A percentile compares a stretch with the other conserved stretches of the same genome.
phyloP scores from a whole-genome alignment of 1,140 invertebrate species.

The Euschistus heros region DNA sequence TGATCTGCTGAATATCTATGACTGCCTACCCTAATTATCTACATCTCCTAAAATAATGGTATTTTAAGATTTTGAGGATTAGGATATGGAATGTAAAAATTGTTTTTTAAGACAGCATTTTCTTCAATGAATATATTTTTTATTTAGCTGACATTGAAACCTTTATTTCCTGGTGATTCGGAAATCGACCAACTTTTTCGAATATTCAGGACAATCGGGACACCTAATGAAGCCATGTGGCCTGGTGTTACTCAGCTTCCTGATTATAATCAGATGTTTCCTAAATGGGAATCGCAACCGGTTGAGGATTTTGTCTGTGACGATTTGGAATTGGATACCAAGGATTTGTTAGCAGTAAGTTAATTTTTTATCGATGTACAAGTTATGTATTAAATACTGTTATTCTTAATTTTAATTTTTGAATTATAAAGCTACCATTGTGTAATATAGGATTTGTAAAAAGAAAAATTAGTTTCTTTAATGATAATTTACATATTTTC shows the following conservation, averaged over 20 bases:
- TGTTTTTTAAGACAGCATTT: not conserved
- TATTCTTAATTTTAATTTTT: not conserved
- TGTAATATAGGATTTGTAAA: not conserved
- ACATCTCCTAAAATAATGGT: too few relatives aligned
- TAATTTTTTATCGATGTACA: not conserved
- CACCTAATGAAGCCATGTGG: constrained; percentile 76
- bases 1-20: too few relatives aligned
- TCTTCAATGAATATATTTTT: constrained; percentile 6
- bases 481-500: too few relatives aligned
- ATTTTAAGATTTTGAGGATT: too few relatives aligned
- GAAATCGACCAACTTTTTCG: constrained; percentile 93
- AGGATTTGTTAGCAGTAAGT: constrained; percentile 58
- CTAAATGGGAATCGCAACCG: constrained; percentile 62
- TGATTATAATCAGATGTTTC: constrained; percentile 82
- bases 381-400: not conserved
- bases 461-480: not conserved
- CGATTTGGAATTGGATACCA: constrained; percentile 43
- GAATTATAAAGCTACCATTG: not conserved
- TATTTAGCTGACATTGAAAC: constrained; percentile 59
- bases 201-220: constrained; percentile 83
- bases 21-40: too few relatives aligned
- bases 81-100: too few relatives aligned
- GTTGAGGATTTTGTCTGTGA: constrained; percentile 43
- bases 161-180: constrained; percentile 89
- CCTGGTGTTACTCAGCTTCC: constrained; percentile 70